A percentile compares a stretch with the other conserved stretches of the same genome.
Conservation (phyloP, 2,797 vertebrate genomes). For the Takifugu rubripes region DNA sequence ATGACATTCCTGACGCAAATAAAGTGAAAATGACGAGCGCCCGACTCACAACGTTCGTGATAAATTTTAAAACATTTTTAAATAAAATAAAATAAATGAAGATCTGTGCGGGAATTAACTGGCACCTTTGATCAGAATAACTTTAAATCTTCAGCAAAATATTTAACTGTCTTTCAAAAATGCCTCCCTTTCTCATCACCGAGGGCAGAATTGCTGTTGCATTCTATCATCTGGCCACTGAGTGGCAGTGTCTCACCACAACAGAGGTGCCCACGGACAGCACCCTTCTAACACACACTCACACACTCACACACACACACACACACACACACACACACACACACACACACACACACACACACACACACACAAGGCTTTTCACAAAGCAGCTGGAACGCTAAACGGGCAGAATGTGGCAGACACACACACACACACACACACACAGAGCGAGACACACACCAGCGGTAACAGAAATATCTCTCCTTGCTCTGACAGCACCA, state of each 20-base stretch:
- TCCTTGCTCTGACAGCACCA: constrained; percentile 59
- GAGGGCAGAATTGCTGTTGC: constrained; percentile 27
- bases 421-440: constrained; percentile 19
- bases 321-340: no score
- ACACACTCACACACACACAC: no score
- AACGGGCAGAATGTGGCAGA: constrained; percentile 34
- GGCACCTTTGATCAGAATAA: no score
- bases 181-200: background rate
- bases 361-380: constrained; percentile 9
- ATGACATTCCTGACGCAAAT: background rate
- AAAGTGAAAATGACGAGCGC: no score
- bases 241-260: constrained; percentile 68
- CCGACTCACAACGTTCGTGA: no score
- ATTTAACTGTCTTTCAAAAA: background rate
- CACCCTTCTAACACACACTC: no score
- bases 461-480: constrained; percentile 47
- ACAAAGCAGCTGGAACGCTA: constrained; percentile 33
- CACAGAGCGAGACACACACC: constrained; percentile 7
- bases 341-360: constrained; percentile 9
- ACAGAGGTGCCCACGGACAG: constrained; percentile 6
- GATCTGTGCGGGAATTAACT: no score
- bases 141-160: no score
- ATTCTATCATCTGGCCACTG: constrained; percentile 64
- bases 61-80: no score
- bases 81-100: no score